Evolutionary conservation across 2,113 vertebrate genomes (phyloP).

Genomic region (Fulica atra): DNA sequence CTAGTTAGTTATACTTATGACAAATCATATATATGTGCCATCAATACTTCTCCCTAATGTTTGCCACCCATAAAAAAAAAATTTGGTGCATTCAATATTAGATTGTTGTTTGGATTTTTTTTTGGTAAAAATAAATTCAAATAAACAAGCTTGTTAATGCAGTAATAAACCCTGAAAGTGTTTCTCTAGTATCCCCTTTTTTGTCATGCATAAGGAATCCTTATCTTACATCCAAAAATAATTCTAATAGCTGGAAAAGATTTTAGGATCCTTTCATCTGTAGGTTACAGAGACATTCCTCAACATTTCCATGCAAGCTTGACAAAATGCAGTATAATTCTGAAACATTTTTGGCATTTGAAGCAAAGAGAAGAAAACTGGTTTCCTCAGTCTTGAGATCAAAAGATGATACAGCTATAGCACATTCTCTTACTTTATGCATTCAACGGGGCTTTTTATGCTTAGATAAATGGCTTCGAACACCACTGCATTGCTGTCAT

Average conservation of each 20-base stretch:
- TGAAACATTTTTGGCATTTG: background rate
- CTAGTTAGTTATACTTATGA: background rate
- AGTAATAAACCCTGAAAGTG: background rate
- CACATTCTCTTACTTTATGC: background rate
- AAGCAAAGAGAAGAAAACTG: background rate
- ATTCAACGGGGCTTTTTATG: background rate
- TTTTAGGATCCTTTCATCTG: background rate
- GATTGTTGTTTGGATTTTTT: background rate
- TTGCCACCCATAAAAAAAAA: background rate
- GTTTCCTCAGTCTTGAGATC: background rate
- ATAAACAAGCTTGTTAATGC: background rate
- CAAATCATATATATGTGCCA: background rate
- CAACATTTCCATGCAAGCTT: background rate
- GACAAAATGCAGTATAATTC: background rate
- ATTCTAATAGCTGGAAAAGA: background rate
- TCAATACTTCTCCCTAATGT: background rate
- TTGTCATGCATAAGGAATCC: background rate
- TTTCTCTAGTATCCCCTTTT: background rate
- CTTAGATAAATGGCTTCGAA: background rate
- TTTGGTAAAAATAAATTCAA: background rate
- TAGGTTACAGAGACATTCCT: background rate
- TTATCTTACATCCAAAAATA: background rate
- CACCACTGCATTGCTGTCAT: background rate
- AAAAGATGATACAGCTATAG: background rate
- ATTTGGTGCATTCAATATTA: background rate